A percentile compares a stretch with the other conserved stretches of the same genome.
Conservation (phyloP, 30 jellyfish, hydroid and myxozoan species). For the Rhopilema esculentum region DNA sequence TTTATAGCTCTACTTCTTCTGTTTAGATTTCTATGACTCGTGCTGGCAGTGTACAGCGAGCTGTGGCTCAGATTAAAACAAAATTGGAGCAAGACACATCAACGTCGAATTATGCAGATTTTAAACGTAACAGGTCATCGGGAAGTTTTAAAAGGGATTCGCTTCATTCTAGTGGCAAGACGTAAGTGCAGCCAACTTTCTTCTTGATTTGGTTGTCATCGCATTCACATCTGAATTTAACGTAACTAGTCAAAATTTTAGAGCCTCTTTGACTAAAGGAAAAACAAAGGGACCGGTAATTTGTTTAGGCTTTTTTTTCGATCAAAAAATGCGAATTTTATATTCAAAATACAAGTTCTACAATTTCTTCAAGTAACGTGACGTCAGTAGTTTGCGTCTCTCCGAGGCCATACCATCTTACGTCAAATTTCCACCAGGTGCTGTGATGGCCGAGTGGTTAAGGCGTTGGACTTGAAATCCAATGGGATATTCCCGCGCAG, state of each 20-base stretch:
- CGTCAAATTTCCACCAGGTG: too few relatives aligned
- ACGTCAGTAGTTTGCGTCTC: too few relatives aligned
- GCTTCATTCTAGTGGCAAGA: conserved; percentile 29
- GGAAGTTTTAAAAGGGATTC: conserved; percentile 56
- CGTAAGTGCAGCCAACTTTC: conserved; percentile 17
- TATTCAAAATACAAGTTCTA: too few relatives aligned
- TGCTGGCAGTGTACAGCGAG: conserved; percentile 86
- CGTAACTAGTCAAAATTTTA: too few relatives aligned
- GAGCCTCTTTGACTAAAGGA: background rate
- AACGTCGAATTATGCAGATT: conserved; percentile 33
- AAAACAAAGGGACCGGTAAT: too few relatives aligned
- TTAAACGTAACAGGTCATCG: conserved; percentile 44
- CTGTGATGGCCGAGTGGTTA: conserved; percentile 77
- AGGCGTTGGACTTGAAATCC: conserved; percentile 73
- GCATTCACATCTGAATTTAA: too few relatives aligned
- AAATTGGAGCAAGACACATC: conserved; percentile 52
- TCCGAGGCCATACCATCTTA: too few relatives aligned
- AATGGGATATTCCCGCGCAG: conserved; percentile 74
- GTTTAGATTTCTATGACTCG: conserved; percentile 75
- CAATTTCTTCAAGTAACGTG: too few relatives aligned
- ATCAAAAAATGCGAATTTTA: too few relatives aligned
- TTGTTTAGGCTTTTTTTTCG: too few relatives aligned
- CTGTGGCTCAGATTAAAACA: conserved; percentile 73
- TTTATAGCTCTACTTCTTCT: too few relatives aligned
- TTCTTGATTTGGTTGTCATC: background rate